Percentiles rank a stretch among this genome's conserved stretches.
phyloP scores from a whole-genome alignment of 2,888 invertebrate genomes.

The Leucozona laternaria region DNA sequence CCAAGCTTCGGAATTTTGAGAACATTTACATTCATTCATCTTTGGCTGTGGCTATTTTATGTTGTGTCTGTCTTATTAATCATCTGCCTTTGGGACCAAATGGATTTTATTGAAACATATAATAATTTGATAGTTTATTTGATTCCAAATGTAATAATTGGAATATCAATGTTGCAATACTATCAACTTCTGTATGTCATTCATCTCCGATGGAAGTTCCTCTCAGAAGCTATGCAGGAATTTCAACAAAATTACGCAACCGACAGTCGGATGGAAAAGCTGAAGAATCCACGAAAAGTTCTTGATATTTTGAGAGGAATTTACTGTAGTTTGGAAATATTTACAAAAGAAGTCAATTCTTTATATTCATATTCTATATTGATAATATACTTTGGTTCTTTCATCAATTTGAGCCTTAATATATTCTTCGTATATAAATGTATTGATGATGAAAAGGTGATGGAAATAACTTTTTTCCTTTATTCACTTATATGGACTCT shows the following conservation, averaged over 20 bases:
- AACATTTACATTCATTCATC: conserved; percentile 70
- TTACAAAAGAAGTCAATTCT: conserved; percentile 75
- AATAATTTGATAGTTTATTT: conserved; percentile 69
- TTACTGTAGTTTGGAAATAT: conserved; percentile 72
- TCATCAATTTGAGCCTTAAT: conserved; percentile 76
- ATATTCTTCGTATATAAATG: conserved; percentile 77
- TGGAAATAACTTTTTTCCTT: conserved; percentile 46
- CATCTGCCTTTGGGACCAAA: conserved; percentile 60
- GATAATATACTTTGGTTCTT: conserved; percentile 76
- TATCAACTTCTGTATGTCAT: conserved; percentile 75
- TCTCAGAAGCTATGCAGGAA: conserved; percentile 48
- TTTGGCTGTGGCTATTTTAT: conserved; percentile 63
- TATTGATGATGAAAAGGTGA: conserved; percentile 50
- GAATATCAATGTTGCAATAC: conserved; percentile 77
- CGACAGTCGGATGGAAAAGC: conserved; percentile 4
- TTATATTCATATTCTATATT: conserved; percentile 75
- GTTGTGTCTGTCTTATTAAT: conserved; percentile 38
- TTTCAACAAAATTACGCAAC: conserved; percentile 49
- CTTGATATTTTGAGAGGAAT: conserved; percentile 69
- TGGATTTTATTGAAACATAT: conserved; percentile 22
- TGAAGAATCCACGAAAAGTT: conserved; percentile 49
- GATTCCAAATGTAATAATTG: conserved; percentile 76
- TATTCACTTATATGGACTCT: conserved; percentile 75
- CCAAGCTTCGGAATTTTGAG: conserved; percentile 35
- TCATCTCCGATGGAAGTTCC: conserved; percentile 56